Percentiles rank a stretch among this genome's conserved stretches.
Evolutionary conservation across 2,888 invertebrate species (phyloP).

Genomic region (Thecocarcelia acutangulata): DNA sequence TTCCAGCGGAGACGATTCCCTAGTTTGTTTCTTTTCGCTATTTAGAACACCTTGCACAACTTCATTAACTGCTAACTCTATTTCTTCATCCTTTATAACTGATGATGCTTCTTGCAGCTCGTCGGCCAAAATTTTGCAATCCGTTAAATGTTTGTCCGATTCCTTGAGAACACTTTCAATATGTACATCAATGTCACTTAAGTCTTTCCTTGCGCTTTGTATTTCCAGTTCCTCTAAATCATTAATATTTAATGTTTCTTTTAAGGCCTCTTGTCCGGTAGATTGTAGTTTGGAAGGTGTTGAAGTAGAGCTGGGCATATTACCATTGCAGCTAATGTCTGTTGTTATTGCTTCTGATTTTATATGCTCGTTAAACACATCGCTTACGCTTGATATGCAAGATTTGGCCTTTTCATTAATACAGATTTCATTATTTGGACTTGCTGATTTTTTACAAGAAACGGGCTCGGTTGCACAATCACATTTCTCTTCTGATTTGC

Average conservation of each 20-base stretch:
- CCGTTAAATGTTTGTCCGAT: slow-evolving; percentile 82
- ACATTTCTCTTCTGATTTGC: slow-evolving; percentile 31
- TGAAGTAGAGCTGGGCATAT: slow-evolving; percentile 35
- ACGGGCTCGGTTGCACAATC: slow-evolving; percentile 39
- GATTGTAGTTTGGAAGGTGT: slow-evolving; percentile 54
- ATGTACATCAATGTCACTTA: slow-evolving; percentile 81
- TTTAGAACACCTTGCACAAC: slow-evolving; percentile 82
- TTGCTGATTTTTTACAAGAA: slow-evolving; percentile 71
- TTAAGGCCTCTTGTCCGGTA: slow-evolving; percentile 77
- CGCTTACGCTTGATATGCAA: slow-evolving; percentile 79
- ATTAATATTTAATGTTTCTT: slow-evolving; percentile 81
- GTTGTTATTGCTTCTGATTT: slow-evolving; percentile 77
- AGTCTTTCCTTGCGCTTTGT: slow-evolving; percentile 72
- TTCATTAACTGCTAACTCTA: slow-evolving; percentile 83
- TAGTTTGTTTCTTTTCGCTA: slow-evolving; percentile 78
- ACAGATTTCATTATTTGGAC: slow-evolving; percentile 49
- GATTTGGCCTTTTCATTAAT: slow-evolving; percentile 50
- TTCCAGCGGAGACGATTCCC: slow-evolving; percentile 66
- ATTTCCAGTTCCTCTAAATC: slow-evolving; percentile 77
- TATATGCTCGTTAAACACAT: slow-evolving; percentile 81
- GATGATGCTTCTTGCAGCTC: slow-evolving; percentile 79
- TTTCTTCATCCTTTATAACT: slow-evolving; percentile 83
- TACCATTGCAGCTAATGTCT: slow-evolving; percentile 71
- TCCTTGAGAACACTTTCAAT: slow-evolving; percentile 82
- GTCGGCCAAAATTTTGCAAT: slow-evolving; percentile 80